phyloP scores from a whole-genome alignment of 2,888 invertebrate genomes.

The Andrena trimmerana region DNA sequence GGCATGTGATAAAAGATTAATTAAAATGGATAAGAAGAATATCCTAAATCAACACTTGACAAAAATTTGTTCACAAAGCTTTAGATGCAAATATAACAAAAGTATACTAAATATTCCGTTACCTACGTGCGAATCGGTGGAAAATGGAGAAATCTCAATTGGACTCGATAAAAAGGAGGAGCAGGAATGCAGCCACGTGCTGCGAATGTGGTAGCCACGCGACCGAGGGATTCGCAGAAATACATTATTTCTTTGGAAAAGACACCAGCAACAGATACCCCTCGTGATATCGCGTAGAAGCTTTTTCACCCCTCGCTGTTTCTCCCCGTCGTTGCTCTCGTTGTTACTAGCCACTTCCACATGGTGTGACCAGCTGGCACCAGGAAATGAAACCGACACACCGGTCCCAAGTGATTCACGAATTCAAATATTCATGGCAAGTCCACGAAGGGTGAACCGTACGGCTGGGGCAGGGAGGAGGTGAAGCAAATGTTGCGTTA shows the following conservation, averaged over 20 bases:
- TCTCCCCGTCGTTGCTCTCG: constrained; percentile 41
- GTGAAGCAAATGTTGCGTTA: constrained; percentile 34
- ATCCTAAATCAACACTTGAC: no score
- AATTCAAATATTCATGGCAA: constrained; percentile 69
- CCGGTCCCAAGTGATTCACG: constrained; percentile 74
- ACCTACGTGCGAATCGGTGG: no score
- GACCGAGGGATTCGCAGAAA: constrained; percentile 3
- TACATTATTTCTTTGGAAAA: background rate
- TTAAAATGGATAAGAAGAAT: no score
- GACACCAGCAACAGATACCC: constrained; percentile 45
- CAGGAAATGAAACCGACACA: constrained; percentile 80
- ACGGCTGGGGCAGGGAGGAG: background rate
- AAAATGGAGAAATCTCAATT: background rate
- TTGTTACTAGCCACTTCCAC: constrained; percentile 50
- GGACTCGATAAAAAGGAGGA: background rate
- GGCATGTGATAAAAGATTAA: no score
- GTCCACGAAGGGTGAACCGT: constrained; percentile 1
- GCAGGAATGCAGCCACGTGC: background rate
- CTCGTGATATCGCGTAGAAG: constrained; percentile 40
- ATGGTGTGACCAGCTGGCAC: constrained; percentile 79
- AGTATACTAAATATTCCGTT: no score
- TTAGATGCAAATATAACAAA: no score
- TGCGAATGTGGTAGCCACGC: background rate
- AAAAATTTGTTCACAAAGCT: no score
- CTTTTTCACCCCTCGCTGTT: constrained; percentile 36